Base-by-base conservation (phyloP, 2,888 invertebrate genomes). In the Oxytorus armatus region DNA sequence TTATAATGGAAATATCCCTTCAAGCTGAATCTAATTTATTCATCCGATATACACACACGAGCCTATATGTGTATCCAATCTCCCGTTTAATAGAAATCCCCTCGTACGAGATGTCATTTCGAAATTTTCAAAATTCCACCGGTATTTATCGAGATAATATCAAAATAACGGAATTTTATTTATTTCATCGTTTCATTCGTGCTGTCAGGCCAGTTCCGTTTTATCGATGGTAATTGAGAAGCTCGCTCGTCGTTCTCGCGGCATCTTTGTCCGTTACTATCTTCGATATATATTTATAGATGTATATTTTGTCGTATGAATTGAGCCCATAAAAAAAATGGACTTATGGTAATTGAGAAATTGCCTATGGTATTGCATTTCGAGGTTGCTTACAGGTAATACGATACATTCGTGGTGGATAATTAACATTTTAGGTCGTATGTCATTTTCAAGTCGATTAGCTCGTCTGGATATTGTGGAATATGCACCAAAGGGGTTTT, bases 11-110 rank as follows among this genome's bases (percentile, higher is more conserved):
- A 70, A 77, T 57, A 72, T 65, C n/a, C 55, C 51, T 65, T 23
- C 21, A n/a, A 39, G 14, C 23, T 69, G 39, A 47, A 70, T 77
- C 39, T 79, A 65, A 79, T 79, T 70, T 79, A 70, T 79, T 79
- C 65, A 75, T 57, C 21, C 51, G 69, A 65, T n/a, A n/a, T n/a
- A n/a, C 74, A 36, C 11, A 57, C 65, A 69, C 49, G 39, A 14
- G 33, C 29, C 42, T 55, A 36, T 65, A 29, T 57, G 47, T 39
- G 51, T 51, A 57, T 65, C 29, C 57, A 42, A 39, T 51, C 65
- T 70, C 1, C 25, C 69, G 44, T 53, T 29, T 69, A 51, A 69
- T 39, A 61, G 61, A 61, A 51, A 69, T 53, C 8, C 44, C 16
- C 18, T 70, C 18, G 47, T 33, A n/a, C 29, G 18, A 25, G 49